Evolutionary conservation across 2,113 vertebrate species (phyloP).

Genomic region (Callaeas wilsoni): DNA sequence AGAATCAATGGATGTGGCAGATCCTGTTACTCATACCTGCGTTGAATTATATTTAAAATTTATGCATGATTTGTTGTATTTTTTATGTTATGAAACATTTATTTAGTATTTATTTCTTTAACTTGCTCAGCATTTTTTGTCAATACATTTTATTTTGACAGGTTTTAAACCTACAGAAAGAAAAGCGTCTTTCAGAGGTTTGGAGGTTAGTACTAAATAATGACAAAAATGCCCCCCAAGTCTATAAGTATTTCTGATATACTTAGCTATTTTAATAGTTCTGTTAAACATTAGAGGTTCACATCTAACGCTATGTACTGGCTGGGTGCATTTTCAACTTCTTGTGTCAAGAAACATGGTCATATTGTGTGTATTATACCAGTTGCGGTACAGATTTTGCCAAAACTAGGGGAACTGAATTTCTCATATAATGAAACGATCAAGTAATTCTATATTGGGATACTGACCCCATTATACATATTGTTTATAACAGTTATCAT

Average conservation of each 20-base stretch:
- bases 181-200: neutral
- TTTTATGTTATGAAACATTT: neutral
- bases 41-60: neutral
- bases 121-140: neutral
- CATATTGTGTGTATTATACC: neutral
- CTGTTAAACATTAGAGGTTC: neutral
- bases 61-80: neutral
- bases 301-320: neutral
- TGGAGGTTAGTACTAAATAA: neutral
- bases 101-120: neutral
- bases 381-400: neutral
- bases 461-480: neutral
- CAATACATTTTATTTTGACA: neutral
- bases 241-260: neutral
- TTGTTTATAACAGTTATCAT: neutral
- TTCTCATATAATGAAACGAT: neutral
- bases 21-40: neutral
- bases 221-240: neutral
- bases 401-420: neutral
- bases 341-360: neutral
- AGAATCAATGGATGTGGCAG: neutral
- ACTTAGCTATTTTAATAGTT: neutral
- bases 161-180: neutral
- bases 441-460: neutral
- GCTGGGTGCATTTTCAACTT: neutral